Conservation (phyloP, 2,888 invertebrate species). For the Sclerodermus sp. region DNA sequence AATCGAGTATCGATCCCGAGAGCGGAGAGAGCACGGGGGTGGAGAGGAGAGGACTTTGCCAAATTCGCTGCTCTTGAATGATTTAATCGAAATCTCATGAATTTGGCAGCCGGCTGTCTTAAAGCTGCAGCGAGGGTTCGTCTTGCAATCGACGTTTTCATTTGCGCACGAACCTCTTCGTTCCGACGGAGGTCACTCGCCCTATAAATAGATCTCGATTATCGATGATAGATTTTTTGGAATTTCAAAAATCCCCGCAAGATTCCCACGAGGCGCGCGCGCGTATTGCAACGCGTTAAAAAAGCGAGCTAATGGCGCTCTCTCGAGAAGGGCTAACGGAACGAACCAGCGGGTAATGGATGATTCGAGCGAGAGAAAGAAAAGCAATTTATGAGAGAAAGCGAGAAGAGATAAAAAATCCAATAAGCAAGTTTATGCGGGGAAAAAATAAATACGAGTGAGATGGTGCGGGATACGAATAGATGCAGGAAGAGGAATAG, state of each 20-base stretch:
- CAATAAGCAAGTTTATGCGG: too few species aligned
- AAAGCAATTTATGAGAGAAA: neutral
- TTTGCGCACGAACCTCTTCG: constrained; percentile 3
- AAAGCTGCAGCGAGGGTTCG: constrained; percentile 2
- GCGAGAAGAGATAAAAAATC: too few species aligned
- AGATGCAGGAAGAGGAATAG: neutral
- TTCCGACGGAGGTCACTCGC: neutral
- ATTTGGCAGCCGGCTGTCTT: neutral
- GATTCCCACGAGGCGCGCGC: too few species aligned
- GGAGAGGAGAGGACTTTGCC: neutral
- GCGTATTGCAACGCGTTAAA: too few species aligned
- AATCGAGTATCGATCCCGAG: constrained; percentile 14
- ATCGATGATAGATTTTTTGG: neutral
- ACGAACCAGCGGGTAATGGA: neutral
- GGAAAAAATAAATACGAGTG: too few species aligned
- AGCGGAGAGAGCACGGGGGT: neutral
- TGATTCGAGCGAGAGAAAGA: too few species aligned
- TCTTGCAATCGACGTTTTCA: constrained; percentile 11
- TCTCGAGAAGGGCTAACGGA: too few species aligned
- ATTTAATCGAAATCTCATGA: constrained; percentile 6
- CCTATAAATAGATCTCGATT: too few species aligned
- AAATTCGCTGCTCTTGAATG: constrained; percentile 7
- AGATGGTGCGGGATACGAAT: too few species aligned
- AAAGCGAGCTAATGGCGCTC: too few species aligned
- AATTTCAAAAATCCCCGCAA: neutral